Evolutionary conservation across 2,888 invertebrate species (phyloP).

Genomic region (Drosophila subquinaria): DNA sequence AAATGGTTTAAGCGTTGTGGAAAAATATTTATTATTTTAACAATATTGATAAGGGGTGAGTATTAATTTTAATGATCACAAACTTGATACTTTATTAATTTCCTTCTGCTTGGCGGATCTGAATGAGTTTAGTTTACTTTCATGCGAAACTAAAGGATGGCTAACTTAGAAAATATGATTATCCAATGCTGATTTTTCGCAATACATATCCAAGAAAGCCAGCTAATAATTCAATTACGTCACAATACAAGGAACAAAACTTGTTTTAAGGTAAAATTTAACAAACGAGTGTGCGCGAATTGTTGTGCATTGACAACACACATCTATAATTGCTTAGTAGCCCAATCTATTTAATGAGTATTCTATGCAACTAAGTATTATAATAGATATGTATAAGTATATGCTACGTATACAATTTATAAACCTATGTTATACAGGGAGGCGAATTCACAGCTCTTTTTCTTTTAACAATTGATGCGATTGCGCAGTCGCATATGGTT

Average conservation of each 20-base stretch:
- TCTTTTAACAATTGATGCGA: slow-evolving; percentile 52
- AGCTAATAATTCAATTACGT: not conserved
- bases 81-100: not conserved
- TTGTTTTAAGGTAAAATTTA: not conserved
- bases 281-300: not conserved
- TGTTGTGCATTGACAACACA: slow-evolving; percentile 1
- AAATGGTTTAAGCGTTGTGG: not conserved
- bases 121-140: not conserved
- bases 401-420: slow-evolving; percentile 24
- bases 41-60: not conserved
- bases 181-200: not conserved
- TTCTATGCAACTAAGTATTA: not conserved
- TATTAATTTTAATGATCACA: not conserved
- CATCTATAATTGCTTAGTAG: not conserved
- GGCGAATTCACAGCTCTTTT: slow-evolving; percentile 44
- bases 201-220: not conserved
- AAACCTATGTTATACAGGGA: slow-evolving; percentile 16
- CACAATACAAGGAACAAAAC: slow-evolving; percentile 4
- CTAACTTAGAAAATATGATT: slow-evolving; percentile 4
- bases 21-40: not conserved
- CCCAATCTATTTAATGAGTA: not conserved
- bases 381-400: slow-evolving; percentile 15
- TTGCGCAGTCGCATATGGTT: slow-evolving; percentile 75
- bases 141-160: not conserved
- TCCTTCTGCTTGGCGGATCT: not conserved